Conservation (phyloP, 2,113 vertebrate genomes). For the Gnathonemus longibarbis region DNA sequence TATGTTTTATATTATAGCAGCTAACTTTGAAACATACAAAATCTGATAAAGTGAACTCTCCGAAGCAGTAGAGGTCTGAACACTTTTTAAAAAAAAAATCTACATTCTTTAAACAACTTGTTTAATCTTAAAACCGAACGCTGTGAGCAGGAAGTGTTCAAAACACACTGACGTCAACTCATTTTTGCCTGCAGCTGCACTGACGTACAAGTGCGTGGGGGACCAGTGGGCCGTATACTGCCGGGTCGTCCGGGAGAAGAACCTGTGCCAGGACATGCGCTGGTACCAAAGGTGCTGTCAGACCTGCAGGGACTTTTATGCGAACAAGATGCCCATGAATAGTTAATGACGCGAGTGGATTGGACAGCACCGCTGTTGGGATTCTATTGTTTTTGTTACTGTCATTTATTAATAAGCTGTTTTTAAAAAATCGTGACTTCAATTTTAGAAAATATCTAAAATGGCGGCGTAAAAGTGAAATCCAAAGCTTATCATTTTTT, state of each 20-base stretch:
- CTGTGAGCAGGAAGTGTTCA: neutral
- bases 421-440: slow-evolving; percentile 45
- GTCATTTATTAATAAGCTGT: slow-evolving; percentile 34
- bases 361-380: neutral
- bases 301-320: slow-evolving; percentile 93
- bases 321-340: slow-evolving; percentile 74
- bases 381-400: slow-evolving; percentile 41
- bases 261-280: slow-evolving; percentile 90
- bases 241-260: slow-evolving; percentile 83
- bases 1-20: neutral
- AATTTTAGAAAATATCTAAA: slow-evolving; percentile 40
- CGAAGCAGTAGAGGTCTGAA: neutral
- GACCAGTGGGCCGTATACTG: slow-evolving; percentile 96
- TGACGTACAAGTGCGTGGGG: slow-evolving; percentile 86
- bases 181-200: slow-evolving; percentile 64
- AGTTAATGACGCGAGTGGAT: slow-evolving; percentile 55
- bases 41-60: neutral
- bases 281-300: slow-evolving; percentile 96
- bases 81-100: neutral
- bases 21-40: neutral
- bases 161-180: neutral
- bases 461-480: slow-evolving; percentile 36
- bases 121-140: neutral
- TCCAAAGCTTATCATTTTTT: slow-evolving; percentile 46
- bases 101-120: neutral